Percentiles rank a stretch among this genome's conserved stretches.
phyloP scores from a whole-genome alignment of 1,140 invertebrate genomes.

The Ctenoplectra terminalis region DNA sequence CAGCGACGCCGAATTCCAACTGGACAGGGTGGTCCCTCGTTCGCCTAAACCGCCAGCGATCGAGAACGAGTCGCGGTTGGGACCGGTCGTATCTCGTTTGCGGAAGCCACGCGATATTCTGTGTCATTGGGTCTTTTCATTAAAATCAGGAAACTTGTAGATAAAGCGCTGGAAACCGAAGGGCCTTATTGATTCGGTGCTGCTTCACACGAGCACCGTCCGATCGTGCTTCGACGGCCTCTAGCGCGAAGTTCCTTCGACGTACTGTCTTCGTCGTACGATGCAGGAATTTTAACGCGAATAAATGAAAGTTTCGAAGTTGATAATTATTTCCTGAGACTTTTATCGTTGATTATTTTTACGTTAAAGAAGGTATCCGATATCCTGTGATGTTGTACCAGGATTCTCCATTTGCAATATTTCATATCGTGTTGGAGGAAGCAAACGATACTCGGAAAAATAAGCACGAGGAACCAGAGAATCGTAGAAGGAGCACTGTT shows the following conservation, averaged over 20 bases:
- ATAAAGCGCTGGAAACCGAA: conserved; percentile 40
- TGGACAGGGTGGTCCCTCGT: conserved; percentile 53
- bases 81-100: conserved; percentile 58
- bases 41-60: conserved; percentile 28
- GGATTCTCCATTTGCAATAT: no score
- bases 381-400: no score
- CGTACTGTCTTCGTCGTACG: no score
- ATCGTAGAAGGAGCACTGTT: not conserved
- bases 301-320: no score
- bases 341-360: no score
- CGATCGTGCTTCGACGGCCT: not conserved
- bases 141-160: conserved; percentile 44
- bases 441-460: no score
- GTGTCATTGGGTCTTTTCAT: conserved; percentile 55
- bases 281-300: no score
- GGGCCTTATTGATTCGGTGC: conserved; percentile 11
- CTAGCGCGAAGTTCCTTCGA: not conserved
- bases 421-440: no score
- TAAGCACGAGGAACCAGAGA: not conserved
- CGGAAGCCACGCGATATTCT: conserved; percentile 60
- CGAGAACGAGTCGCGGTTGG: conserved; percentile 28
- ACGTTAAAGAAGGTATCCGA: no score
- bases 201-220: no score
- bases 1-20: conserved; percentile 41
- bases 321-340: no score